Conservation (phyloP, 1,140 invertebrate species). For the Yoshiicerus persimilis region DNA sequence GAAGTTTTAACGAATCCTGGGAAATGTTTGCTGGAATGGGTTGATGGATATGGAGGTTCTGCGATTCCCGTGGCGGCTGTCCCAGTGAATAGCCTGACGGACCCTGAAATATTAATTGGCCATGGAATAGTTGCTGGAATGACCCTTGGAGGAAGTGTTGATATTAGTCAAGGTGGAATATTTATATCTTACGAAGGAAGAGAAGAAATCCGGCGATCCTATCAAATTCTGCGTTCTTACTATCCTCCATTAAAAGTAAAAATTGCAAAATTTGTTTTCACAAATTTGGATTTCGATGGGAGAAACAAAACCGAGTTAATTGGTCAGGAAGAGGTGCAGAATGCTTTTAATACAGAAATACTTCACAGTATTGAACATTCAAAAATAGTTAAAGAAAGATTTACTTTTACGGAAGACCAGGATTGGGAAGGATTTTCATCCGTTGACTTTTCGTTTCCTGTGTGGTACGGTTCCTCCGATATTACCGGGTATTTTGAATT, state of each 20-base stretch:
- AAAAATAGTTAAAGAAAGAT: not conserved
- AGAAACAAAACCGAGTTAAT: not conserved
- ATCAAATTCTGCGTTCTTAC: not conserved
- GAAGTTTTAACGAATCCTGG: not conserved
- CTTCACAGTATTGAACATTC: not conserved
- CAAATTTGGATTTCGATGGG: too few species aligned
- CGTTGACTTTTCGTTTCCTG: not conserved
- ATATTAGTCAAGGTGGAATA: not conserved
- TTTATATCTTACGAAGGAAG: not conserved
- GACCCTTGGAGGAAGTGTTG: not conserved
- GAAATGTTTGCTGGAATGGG: not conserved
- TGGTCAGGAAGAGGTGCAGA: not conserved
- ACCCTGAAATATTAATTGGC: not conserved
- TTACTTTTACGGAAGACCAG: not conserved
- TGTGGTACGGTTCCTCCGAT: not conserved
- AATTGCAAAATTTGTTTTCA: not conserved
- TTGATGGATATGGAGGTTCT: not conserved
- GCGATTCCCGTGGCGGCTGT: not conserved
- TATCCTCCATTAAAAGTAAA: not conserved
- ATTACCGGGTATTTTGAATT: not conserved
- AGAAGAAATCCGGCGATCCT: not conserved
- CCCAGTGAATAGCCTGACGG: not conserved
- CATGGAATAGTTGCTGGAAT: not conserved
- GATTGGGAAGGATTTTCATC: not conserved
- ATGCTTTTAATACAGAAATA: not conserved